Conservation (phyloP, 2,113 vertebrate genomes). For the Passer domesticus region DNA sequence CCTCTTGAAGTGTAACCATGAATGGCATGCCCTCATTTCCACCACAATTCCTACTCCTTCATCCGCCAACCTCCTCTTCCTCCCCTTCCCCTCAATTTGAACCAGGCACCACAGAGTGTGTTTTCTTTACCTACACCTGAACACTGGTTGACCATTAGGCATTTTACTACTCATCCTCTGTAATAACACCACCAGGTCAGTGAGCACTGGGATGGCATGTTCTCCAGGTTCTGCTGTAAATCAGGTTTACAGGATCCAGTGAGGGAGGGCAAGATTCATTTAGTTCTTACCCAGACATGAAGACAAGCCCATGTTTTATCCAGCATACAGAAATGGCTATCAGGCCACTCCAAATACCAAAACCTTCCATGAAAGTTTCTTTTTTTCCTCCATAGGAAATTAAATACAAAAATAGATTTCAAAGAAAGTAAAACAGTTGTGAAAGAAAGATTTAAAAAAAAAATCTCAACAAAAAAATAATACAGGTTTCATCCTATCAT, state of each 20-base stretch:
- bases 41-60: background rate
- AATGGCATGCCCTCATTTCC: background rate
- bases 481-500: constrained; percentile 2
- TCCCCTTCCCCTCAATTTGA: background rate
- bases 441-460: constrained; percentile 19
- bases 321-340: background rate
- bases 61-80: background rate
- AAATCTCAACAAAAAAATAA: constrained; percentile 20
- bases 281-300: background rate
- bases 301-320: constrained; percentile 9
- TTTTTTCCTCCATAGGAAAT: constrained; percentile 51
- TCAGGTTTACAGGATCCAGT: background rate
- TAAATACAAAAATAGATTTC: constrained; percentile 61
- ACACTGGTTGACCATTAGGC: background rate
- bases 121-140: background rate
- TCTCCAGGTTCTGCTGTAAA: background rate
- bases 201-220: constrained; percentile 1
- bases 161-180: constrained; percentile 8
- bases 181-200: background rate
- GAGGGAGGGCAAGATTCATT: constrained; percentile 9
- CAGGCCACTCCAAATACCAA: constrained; percentile 26
- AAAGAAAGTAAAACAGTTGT: constrained; percentile 54
- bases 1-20: background rate
- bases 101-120: background rate
- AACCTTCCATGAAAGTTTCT: constrained; percentile 57